phyloP scores from a whole-genome alignment of 2,888 invertebrate genomes.

The Synergus gifuensis region DNA sequence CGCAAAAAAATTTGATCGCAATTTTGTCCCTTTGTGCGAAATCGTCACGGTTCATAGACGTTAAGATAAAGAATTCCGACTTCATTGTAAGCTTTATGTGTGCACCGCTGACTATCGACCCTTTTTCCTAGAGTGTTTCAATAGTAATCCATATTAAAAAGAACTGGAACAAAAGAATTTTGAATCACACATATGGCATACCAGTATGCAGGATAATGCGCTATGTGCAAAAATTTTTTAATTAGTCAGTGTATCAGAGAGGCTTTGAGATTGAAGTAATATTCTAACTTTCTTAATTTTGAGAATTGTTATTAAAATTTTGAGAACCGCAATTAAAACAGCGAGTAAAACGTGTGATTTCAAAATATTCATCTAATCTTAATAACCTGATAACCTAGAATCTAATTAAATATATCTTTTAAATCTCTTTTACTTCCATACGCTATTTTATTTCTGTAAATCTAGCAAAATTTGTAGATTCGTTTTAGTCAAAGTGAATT shows the following conservation, averaged over 20 bases:
- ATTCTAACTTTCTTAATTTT: no score
- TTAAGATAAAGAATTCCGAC: slow-evolving; percentile 52
- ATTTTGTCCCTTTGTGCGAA: slow-evolving; percentile 52
- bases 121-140: background rate
- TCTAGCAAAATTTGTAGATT: background rate
- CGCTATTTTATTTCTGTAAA: no score
- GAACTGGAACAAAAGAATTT: background rate
- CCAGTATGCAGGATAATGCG: background rate
- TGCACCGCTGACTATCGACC: background rate
- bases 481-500: no score
- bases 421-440: background rate
- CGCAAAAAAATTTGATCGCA: slow-evolving; percentile 55
- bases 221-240: background rate
- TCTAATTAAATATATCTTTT: background rate
- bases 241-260: no score
- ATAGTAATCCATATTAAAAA: background rate
- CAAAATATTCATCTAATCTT: no score
- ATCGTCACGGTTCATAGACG: slow-evolving; percentile 49
- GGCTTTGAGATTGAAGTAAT: no score
- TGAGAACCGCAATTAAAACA: no score
- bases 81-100: slow-evolving; percentile 43
- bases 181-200: background rate
- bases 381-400: background rate
- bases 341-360: no score
- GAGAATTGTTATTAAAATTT: no score